Percentiles rank a stretch among this genome's conserved stretches.
phyloP scores from a whole-genome alignment of 2,888 invertebrate species.

The Pseudeuparius sepicola region DNA sequence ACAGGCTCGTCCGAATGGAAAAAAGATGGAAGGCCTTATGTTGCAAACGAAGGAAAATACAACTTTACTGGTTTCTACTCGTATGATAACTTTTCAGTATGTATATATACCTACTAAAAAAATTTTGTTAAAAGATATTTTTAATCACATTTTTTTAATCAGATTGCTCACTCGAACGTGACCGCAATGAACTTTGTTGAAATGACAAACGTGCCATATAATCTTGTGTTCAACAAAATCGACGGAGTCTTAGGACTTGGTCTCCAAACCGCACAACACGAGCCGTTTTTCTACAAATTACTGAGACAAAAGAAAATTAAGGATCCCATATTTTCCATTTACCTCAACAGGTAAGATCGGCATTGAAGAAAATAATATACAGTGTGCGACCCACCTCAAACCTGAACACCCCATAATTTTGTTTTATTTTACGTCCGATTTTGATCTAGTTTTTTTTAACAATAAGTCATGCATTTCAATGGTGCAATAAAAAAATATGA shows the following conservation, averaged over 20 bases:
- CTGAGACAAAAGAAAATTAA: conserved; percentile 42
- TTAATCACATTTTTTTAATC: conserved; percentile 15
- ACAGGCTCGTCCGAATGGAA: conserved; percentile 53
- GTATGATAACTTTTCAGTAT: conserved; percentile 52
- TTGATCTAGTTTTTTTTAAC: too few species aligned
- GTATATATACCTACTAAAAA: conserved; percentile 23
- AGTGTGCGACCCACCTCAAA: too few species aligned
- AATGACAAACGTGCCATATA: conserved; percentile 53
- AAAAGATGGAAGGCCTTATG: conserved; percentile 49
- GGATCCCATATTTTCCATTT: conserved; percentile 56
- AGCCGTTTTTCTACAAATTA: conserved; percentile 58
- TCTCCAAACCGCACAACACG: conserved; percentile 44
- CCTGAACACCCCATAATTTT: too few species aligned
- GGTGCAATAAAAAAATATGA: too few species aligned
- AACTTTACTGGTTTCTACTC: conserved; percentile 57
- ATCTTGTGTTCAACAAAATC: conserved; percentile 55
- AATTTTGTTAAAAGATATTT: conserved; percentile 3
- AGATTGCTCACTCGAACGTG: conserved; percentile 48
- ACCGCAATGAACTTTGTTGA: conserved; percentile 61
- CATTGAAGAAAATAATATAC: too few species aligned
- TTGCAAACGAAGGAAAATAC: conserved; percentile 46
- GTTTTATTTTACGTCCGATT: too few species aligned
- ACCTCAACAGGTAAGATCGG: conserved; percentile 50
- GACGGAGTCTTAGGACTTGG: conserved; percentile 64
- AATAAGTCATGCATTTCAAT: too few species aligned